These are phyloP conservation scores for Cinara cedri DNA, from an alignment of 2,888 invertebrate species.

Conservation along the genomic window DNA sequence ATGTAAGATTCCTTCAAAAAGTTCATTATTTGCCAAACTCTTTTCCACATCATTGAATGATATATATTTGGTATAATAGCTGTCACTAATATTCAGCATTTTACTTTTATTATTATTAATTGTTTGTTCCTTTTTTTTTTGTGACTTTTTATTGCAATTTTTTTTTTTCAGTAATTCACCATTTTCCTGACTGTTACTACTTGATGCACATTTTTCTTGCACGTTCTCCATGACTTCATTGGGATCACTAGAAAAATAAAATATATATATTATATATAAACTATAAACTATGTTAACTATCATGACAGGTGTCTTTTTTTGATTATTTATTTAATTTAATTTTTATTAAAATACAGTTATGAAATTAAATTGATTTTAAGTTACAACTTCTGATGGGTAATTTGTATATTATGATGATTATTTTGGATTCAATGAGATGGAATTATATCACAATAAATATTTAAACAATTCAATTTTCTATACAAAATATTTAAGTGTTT, in stretches of 20 bases:
- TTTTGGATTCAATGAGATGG: too few species aligned
- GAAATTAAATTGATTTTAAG: too few species aligned
- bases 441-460: too few species aligned
- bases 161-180: background rate
- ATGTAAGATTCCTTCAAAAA: constrained; percentile 73
- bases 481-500: too few species aligned
- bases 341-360: too few species aligned
- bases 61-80: constrained; percentile 66
- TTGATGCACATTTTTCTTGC: background rate
- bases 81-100: constrained; percentile 52
- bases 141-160: background rate
- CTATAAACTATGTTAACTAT: too few species aligned
- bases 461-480: too few species aligned
- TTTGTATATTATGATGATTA: too few species aligned
- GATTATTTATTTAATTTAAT: too few species aligned
- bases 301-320: background rate
- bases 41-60: constrained; percentile 65
- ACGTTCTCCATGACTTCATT: background rate
- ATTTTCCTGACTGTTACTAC: background rate
- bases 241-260: background rate
- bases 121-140: background rate
- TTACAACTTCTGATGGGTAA: too few species aligned
- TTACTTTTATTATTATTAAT: background rate
- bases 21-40: constrained; percentile 69
- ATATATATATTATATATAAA: too few species aligned